Evolutionary conservation across 1,140 invertebrate species (phyloP).

Genomic region (Eubasilissa regina): DNA sequence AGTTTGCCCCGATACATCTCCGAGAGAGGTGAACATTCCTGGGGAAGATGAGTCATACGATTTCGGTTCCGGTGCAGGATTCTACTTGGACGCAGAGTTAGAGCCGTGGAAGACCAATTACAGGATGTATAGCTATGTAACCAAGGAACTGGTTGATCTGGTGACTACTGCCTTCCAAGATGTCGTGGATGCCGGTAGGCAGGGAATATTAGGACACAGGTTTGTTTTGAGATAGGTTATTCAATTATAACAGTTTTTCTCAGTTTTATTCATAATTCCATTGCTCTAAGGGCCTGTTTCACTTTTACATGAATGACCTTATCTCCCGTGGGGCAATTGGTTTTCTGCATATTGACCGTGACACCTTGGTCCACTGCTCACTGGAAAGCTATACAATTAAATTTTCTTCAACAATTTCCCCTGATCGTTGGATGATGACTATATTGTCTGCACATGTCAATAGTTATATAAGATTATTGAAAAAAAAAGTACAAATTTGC

Average conservation of each 20-base stretch:
- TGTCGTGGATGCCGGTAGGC: slow-evolving; percentile 72
- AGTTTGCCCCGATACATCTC: slow-evolving; percentile 96
- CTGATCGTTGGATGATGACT: too few species aligned
- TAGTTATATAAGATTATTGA: too few species aligned
- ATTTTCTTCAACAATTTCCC: too few species aligned
- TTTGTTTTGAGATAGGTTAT: slow-evolving; percentile 62
- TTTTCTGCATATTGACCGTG: too few species aligned
- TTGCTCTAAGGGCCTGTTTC: too few species aligned
- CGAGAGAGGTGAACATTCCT: slow-evolving; percentile 89
- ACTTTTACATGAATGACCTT: too few species aligned
- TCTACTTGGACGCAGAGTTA: slow-evolving; percentile 94
- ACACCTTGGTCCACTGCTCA: too few species aligned
- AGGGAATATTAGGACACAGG: slow-evolving; percentile 92
- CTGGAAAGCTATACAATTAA: too few species aligned
- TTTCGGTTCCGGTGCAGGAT: slow-evolving; percentile 96
- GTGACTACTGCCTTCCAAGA: slow-evolving; percentile 74
- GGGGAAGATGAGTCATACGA: slow-evolving; percentile 94
- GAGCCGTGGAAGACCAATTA: slow-evolving; percentile 96
- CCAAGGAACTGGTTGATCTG: slow-evolving; percentile 88
- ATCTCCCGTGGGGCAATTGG: too few species aligned
- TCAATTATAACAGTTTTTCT: too few species aligned
- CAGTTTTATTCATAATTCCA: background rate
- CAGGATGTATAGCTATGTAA: slow-evolving; percentile 97
- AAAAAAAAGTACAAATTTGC: too few species aligned
- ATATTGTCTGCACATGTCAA: too few species aligned